phyloP scores from a whole-genome alignment of 30 jellyfish, hydroid and myxozoan genomes.

The Pseudorhiza aurosa region DNA sequence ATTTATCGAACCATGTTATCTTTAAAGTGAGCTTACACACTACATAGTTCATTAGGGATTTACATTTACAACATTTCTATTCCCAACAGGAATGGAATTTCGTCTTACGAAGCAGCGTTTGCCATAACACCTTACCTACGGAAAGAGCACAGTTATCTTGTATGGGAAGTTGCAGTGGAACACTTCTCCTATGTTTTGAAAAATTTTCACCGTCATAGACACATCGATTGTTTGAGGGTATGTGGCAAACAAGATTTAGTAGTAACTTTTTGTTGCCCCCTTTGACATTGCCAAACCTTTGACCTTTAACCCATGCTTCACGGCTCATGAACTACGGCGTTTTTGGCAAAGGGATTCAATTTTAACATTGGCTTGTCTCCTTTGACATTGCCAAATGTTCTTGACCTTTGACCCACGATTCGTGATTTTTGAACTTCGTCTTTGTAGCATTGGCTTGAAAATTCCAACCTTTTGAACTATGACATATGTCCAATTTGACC shows the following conservation, averaged over 20 bases:
- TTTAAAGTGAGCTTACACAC: not conserved
- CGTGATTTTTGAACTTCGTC: no score
- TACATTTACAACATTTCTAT: no score
- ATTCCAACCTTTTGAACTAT: not conserved
- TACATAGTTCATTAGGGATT: no score
- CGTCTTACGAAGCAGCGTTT: slow-evolving; percentile 2
- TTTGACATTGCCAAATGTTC: no score
- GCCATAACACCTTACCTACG: slow-evolving; percentile 1
- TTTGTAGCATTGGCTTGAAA: no score
- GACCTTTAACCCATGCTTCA: no score
- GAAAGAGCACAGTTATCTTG: slow-evolving; percentile 24
- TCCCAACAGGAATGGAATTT: not conserved
- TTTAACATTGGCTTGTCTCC: no score
- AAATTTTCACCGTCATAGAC: not conserved
- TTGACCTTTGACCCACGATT: no score
- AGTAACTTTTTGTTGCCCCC: no score
- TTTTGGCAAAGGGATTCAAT: no score
- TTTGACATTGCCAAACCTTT: no score
- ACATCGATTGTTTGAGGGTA: slow-evolving; percentile 9
- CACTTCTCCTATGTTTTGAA: not conserved
- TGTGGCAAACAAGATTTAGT: not conserved
- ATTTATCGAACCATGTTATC: not conserved
- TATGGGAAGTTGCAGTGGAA: slow-evolving; percentile 4
- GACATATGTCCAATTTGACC: not conserved
- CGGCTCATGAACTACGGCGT: no score